phyloP scores from a whole-genome alignment of 2,888 invertebrate genomes.

The Bembecia ichneumoniformis region DNA sequence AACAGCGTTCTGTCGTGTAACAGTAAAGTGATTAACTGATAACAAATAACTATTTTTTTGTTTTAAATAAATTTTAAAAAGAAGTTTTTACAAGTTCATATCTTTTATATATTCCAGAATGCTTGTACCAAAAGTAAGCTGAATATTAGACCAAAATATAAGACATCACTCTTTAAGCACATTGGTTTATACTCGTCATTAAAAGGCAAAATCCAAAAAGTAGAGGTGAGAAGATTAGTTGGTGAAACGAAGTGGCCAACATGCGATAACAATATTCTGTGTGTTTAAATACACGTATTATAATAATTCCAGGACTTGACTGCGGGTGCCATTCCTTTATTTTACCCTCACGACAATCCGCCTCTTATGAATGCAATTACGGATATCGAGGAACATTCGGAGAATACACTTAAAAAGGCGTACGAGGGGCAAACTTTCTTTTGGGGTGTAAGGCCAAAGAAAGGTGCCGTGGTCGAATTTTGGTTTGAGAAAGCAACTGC shows the following conservation, averaged over 20 bases:
- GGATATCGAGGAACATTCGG: constrained; percentile 84
- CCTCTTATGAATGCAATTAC: constrained; percentile 79
- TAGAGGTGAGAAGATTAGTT: constrained; percentile 76
- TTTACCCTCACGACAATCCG: constrained; percentile 82
- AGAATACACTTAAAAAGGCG: constrained; percentile 83
- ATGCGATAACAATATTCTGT: too few species aligned
- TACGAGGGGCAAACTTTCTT: constrained; percentile 91
- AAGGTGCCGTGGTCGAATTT: constrained; percentile 85
- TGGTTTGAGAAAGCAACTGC: constrained; percentile 81
- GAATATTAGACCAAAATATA: constrained; percentile 86
- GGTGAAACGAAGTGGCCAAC: too few species aligned
- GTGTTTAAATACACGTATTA: neutral
- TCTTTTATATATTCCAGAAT: constrained; percentile 75
- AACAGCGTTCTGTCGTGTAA: neutral
- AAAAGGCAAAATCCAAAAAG: constrained; percentile 95
- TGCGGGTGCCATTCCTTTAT: constrained; percentile 81
- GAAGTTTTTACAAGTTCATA: too few species aligned
- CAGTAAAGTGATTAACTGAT: neutral
- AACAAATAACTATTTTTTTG: neutral
- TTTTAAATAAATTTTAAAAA: too few species aligned
- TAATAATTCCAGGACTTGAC: constrained; percentile 71
- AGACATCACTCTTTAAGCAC: constrained; percentile 94
- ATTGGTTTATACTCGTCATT: constrained; percentile 95
- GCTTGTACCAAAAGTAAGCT: constrained; percentile 84
- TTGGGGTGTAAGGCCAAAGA: constrained; percentile 90